These are phyloP conservation scores for Ophioderma brevispina DNA, from an alignment of 35 echinoderm and acorn worm species.

Conservation along the genomic window DNA sequence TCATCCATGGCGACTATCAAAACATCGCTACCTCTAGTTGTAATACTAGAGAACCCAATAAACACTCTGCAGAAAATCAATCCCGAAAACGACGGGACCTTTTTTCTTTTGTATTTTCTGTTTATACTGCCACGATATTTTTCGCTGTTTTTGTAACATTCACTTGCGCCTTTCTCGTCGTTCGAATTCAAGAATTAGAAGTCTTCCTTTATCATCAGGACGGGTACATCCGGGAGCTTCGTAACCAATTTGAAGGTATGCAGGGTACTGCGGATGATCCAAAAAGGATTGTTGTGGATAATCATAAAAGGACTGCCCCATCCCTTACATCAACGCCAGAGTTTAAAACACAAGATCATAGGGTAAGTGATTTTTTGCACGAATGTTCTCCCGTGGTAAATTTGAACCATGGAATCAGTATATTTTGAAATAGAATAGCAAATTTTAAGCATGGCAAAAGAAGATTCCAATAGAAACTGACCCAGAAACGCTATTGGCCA, in stretches of 20 bases:
- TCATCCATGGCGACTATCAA: background rate
- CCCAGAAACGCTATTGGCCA: too few relatives aligned
- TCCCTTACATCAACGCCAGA: background rate
- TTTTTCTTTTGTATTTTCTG: background rate
- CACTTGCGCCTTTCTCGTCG: background rate
- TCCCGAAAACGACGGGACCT: background rate
- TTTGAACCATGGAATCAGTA: too few relatives aligned
- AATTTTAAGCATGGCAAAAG: too few relatives aligned
- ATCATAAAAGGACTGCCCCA: background rate
- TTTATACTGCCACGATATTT: background rate
- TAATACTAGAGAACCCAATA: background rate
- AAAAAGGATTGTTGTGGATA: background rate
- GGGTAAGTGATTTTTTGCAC: too few relatives aligned
- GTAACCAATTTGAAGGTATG: background rate
- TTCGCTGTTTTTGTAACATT: background rate
- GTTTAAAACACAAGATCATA: too few relatives aligned
- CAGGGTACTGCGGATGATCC: background rate
- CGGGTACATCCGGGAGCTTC: background rate
- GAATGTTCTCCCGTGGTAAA: too few relatives aligned
- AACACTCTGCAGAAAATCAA: background rate
- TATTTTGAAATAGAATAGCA: too few relatives aligned
- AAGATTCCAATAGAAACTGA: too few relatives aligned
- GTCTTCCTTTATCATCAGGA: constrained; percentile 5
- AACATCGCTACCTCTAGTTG: background rate
- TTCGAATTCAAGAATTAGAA: background rate